phyloP scores from a whole-genome alignment of 1,140 invertebrate genomes.

The Leptonema lineaticorne region DNA sequence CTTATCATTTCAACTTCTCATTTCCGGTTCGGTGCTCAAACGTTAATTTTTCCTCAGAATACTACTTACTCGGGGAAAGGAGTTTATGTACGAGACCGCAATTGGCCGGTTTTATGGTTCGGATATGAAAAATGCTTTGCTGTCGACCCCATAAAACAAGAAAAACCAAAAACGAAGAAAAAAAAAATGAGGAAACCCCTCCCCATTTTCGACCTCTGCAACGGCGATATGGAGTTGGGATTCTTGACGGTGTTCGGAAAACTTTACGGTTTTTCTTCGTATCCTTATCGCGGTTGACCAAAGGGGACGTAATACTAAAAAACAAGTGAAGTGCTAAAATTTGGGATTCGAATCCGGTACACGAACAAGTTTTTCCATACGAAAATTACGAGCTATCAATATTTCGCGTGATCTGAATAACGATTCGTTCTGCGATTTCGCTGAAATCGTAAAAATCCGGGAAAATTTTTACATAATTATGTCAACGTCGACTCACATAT shows the following conservation, averaged over 20 bases:
- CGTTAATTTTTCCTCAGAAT: neutral
- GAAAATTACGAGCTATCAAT: neutral
- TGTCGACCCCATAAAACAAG: neutral
- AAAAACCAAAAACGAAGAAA: too few species aligned
- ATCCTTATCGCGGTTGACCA: neutral
- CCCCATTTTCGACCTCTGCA: neutral
- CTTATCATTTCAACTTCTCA: neutral
- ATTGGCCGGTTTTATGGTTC: slow-evolving; percentile 22
- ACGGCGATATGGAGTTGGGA: too few species aligned
- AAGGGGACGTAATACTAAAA: neutral
- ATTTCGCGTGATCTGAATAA: neutral
- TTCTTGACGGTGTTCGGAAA: too few species aligned
- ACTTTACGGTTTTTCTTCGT: neutral
- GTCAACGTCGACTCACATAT: too few species aligned
- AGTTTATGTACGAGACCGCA: neutral
- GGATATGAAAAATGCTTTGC: slow-evolving; percentile 26
- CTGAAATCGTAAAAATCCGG: too few species aligned
- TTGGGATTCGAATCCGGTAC: neutral
- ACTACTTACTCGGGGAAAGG: neutral
- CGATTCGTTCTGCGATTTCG: too few species aligned
- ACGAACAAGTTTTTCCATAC: too few species aligned
- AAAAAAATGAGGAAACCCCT: too few species aligned
- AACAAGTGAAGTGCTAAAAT: neutral
- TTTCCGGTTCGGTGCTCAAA: neutral
- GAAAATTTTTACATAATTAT: too few species aligned